These are phyloP conservation scores for Blera fallax DNA, from an alignment of 2,888 invertebrate species.

Conservation along the genomic window DNA sequence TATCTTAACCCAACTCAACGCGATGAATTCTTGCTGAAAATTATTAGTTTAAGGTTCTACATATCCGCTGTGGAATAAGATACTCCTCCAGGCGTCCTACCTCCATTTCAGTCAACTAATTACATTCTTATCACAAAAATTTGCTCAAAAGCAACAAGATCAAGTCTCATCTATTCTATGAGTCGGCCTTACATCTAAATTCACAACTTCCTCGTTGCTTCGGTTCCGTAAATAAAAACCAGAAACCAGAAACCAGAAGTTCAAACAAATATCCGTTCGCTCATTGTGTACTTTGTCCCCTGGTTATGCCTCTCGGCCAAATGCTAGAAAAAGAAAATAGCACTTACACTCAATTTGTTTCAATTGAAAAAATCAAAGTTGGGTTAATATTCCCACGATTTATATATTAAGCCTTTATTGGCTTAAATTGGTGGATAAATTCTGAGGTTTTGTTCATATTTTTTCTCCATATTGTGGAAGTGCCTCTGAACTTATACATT, in stretches of 20 bases:
- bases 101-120: neutral
- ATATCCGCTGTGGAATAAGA: too few species aligned
- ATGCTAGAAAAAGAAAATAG: slow-evolving; percentile 55
- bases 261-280: neutral
- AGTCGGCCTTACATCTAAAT: neutral
- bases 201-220: slow-evolving; percentile 3
- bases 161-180: slow-evolving; percentile 1
- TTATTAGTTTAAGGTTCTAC: too few species aligned
- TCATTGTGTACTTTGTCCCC: neutral
- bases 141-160: neutral
- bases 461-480: slow-evolving; percentile 59
- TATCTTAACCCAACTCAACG: neutral
- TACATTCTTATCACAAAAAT: neutral
- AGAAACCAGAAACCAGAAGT: neutral
- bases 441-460: slow-evolving; percentile 63
- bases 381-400: slow-evolving; percentile 71
- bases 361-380: slow-evolving; percentile 68
- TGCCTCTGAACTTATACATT: neutral
- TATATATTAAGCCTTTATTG: slow-evolving; percentile 67
- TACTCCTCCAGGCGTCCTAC: too few species aligned
- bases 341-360: slow-evolving; percentile 69
- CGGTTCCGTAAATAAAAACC: neutral
- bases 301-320: neutral
- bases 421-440: slow-evolving; percentile 69
- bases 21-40: neutral